phyloP scores from a whole-genome alignment of 2,888 invertebrate species.

The Melikaiella ostensackeni region DNA sequence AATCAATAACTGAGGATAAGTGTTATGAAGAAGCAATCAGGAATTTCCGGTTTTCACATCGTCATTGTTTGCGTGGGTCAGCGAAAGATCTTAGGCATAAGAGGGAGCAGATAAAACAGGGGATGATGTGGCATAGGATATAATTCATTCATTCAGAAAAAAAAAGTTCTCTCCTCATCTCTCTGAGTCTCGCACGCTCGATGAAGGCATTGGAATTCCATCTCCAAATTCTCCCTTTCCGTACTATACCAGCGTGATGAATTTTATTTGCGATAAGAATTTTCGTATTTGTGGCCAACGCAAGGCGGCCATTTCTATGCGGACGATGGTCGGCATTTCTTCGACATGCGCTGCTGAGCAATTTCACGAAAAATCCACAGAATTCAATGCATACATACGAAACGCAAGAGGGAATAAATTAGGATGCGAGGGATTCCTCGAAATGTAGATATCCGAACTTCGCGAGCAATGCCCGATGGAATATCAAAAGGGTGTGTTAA shows the following conservation, averaged over 20 bases:
- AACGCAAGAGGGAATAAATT: constrained; percentile 65
- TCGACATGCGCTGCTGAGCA: constrained; percentile 53
- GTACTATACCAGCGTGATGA: constrained; percentile 58
- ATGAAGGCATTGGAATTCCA: constrained; percentile 61
- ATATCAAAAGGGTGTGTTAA: constrained; percentile 49
- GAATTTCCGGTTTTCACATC: constrained; percentile 48
- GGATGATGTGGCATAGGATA: constrained; percentile 50
- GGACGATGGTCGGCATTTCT: constrained; percentile 47
- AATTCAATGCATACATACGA: constrained; percentile 69
- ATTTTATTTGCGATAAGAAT: constrained; percentile 69
- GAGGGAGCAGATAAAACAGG: constrained; percentile 41
- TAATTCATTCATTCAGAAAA: constrained; percentile 59
- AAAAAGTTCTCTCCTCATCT: constrained; percentile 46
- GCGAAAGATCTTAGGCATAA: constrained; percentile 37
- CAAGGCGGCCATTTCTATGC: constrained; percentile 66
- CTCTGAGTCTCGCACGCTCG: constrained; percentile 46
- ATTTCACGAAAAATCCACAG: constrained; percentile 68
- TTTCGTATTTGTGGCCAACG: constrained; percentile 61
- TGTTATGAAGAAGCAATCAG: background rate
- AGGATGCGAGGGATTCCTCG: constrained; percentile 51
- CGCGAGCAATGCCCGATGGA: constrained; percentile 45
- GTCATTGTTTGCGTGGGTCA: constrained; percentile 62
- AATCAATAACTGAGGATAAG: background rate
- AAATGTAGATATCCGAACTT: constrained; percentile 38
- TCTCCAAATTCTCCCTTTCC: constrained; percentile 43